Percentiles rank a stretch among this genome's conserved stretches.
These are phyloP conservation scores for Brachirus orientalis DNA, from an alignment of 2,113 vertebrate species.

Conservation along the genomic window DNA sequence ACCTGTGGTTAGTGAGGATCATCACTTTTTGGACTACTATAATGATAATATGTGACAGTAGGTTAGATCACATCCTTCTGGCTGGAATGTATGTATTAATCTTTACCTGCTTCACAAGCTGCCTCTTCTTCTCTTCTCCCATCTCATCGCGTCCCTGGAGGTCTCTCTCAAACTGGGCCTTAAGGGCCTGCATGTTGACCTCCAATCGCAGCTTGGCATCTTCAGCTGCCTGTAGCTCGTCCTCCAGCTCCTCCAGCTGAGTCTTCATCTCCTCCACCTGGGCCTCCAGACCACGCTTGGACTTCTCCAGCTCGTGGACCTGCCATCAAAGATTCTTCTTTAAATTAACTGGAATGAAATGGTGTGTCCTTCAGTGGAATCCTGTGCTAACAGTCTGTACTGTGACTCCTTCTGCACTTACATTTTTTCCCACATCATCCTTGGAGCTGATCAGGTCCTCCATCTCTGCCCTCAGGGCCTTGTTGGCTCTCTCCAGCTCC, in stretches of 20 bases:
- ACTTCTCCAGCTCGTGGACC: slow-evolving; percentile 97
- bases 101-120: slow-evolving; percentile 92
- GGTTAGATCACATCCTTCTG: not conserved
- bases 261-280: slow-evolving; percentile 97
- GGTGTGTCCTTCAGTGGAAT: not conserved
- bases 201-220: slow-evolving; percentile 95
- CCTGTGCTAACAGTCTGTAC: not conserved
- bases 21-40: not conserved
- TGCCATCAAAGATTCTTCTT: slow-evolving; percentile 53
- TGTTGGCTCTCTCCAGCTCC: slow-evolving; percentile 92
- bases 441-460: slow-evolving; percentile 97
- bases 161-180: slow-evolving; percentile 92
- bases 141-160: slow-evolving; percentile 92
- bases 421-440: slow-evolving; percentile 95
- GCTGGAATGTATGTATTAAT: not conserved
- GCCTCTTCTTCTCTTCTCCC: slow-evolving; percentile 93
- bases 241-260: slow-evolving; percentile 94
- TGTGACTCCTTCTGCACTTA: slow-evolving; percentile 70
- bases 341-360: not conserved
- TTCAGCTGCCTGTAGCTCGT: slow-evolving; percentile 94
- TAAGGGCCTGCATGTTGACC: slow-evolving; percentile 97
- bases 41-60: not conserved
- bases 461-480: slow-evolving; percentile 90
- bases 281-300: slow-evolving; percentile 90
- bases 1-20: slow-evolving; percentile 78